These are phyloP conservation scores for Caenorhabditis virilis DNA, from an alignment of 2,888 invertebrate species.

Conservation along the genomic window DNA sequence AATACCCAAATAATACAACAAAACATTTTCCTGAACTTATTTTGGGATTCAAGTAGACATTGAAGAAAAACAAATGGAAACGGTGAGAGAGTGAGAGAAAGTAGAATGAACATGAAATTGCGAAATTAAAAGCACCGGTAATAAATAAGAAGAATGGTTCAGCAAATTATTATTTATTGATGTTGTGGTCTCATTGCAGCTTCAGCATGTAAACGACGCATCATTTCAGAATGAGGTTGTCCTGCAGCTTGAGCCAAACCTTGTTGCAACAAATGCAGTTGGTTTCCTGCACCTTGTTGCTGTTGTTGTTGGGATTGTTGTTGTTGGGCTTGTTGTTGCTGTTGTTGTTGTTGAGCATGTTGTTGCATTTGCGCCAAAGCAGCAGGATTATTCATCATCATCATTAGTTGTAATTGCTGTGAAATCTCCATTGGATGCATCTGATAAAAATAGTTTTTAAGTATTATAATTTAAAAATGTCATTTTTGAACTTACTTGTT, in stretches of 20 bases:
- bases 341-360: background rate
- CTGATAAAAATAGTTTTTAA: slow-evolving; percentile 2
- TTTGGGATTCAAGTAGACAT: too few relatives aligned
- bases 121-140: slow-evolving; percentile 3
- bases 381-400: slow-evolving; percentile 8
- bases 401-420: slow-evolving; percentile 3
- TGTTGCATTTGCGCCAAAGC: slow-evolving; percentile 3
- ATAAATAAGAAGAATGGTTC: slow-evolving; percentile 3
- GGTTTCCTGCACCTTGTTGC: slow-evolving; percentile 2
- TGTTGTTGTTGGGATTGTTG: slow-evolving; percentile 9
- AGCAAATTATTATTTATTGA: slow-evolving; percentile 7
- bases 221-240: slow-evolving; percentile 31
- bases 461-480: background rate
- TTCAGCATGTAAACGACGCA: slow-evolving; percentile 18
- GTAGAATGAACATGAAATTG: too few relatives aligned
- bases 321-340: slow-evolving; percentile 11
- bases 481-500: slow-evolving; percentile 26
- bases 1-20: too few relatives aligned
- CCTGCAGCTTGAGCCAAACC: slow-evolving; percentile 3
- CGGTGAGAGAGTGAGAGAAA: slow-evolving; percentile 5
- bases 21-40: too few relatives aligned
- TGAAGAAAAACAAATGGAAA: background rate
- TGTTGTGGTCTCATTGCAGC: slow-evolving; percentile 20
- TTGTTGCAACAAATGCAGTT: slow-evolving; percentile 1
- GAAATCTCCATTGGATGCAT: slow-evolving; percentile 3